Percentiles rank a stretch among this genome's conserved stretches.
These are phyloP conservation scores for Perccottus glenii DNA, from an alignment of 2,113 vertebrate genomes.

Conservation along the genomic window DNA sequence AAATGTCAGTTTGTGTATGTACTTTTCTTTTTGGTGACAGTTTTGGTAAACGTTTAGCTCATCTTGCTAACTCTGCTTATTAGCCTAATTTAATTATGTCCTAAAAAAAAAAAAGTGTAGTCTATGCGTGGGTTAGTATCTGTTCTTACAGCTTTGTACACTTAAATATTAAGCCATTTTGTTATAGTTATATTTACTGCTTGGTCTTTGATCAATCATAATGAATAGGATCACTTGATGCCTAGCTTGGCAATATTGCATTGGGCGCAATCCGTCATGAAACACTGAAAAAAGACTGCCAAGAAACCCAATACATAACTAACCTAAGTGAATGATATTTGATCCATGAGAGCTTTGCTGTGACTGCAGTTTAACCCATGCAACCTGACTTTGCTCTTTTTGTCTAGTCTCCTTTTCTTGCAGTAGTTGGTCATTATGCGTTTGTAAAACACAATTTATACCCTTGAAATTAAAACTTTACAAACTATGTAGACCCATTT, in stretches of 20 bases:
- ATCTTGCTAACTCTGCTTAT: constrained; percentile 36
- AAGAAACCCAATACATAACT: background rate
- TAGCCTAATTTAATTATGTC: constrained; percentile 14
- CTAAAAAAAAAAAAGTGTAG: background rate
- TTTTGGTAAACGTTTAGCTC: background rate
- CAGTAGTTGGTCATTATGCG: background rate
- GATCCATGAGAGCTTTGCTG: constrained; percentile 22
- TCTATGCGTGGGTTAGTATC: too few species aligned
- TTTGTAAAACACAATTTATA: too few species aligned
- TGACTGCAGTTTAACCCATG: constrained; percentile 17
- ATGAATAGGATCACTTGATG: constrained; percentile 6
- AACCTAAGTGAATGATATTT: constrained; percentile 16
- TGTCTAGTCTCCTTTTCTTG: too few species aligned
- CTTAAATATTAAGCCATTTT: background rate
- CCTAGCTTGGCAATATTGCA: background rate
- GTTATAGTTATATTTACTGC: background rate
- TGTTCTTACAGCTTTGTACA: background rate
- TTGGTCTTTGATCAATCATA: background rate
- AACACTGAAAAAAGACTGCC: background rate
- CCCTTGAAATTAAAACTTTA: background rate
- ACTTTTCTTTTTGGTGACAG: background rate
- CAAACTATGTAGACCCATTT: background rate
- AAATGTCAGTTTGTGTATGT: background rate
- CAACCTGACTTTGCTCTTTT: background rate
- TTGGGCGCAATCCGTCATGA: background rate